These are phyloP conservation scores for Crocidura indochinensis DNA, from an alignment of 2,797 vertebrate genomes.

Conservation along the genomic window DNA sequence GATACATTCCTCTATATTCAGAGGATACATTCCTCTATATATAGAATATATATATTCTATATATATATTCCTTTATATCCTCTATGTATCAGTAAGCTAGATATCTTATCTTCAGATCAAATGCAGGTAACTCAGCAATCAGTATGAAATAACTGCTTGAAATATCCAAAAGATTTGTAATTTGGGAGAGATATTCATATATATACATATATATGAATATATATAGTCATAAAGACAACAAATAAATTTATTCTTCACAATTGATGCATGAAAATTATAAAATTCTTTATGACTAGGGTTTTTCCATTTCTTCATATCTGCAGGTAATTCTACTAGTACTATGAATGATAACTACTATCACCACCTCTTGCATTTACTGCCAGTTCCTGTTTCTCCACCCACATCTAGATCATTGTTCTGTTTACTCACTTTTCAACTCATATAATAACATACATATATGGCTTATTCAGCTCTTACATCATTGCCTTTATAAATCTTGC, in stretches of 20 bases:
- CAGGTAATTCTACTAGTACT: background rate
- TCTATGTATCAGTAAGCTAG: slow-evolving; percentile 38
- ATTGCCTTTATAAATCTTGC: background rate
- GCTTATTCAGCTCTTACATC: background rate
- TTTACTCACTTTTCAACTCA: background rate
- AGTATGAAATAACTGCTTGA: slow-evolving; percentile 27
- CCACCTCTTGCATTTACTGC: background rate
- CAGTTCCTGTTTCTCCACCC: background rate
- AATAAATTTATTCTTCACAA: background rate
- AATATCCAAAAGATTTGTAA: slow-evolving; percentile 40
- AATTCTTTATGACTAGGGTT: background rate
- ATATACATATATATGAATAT: background rate
- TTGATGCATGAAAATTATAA: too few species aligned
- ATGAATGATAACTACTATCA: background rate
- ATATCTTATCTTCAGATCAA: slow-evolving; percentile 21
- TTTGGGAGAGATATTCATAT: background rate
- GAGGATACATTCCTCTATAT: too few species aligned
- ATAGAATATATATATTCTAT: too few species aligned
- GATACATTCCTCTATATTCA: background rate
- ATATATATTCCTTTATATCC: too few species aligned
- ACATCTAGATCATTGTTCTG: background rate
- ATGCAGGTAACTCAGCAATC: slow-evolving; percentile 23
- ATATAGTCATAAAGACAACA: background rate
- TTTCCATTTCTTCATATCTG: background rate
- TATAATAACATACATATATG: background rate